phyloP scores from a whole-genome alignment of 2,888 invertebrate genomes.

The Ecliptopera silaceata region DNA sequence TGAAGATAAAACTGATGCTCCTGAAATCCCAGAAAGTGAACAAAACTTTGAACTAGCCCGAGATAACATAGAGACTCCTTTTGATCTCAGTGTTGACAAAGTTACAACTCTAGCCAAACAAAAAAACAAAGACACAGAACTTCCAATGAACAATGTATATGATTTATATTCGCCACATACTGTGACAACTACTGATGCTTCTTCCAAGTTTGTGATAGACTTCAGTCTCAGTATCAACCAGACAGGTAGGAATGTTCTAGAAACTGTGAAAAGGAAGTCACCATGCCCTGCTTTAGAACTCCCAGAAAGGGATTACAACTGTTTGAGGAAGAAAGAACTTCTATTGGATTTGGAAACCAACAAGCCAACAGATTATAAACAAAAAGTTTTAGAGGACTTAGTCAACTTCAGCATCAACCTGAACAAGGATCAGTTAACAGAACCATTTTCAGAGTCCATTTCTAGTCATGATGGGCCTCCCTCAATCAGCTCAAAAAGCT shows the following conservation, averaged over 20 bases:
- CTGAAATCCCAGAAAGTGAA: constrained; percentile 62
- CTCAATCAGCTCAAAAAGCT: constrained; percentile 67
- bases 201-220: constrained; percentile 61
- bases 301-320: constrained; percentile 67
- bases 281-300: constrained; percentile 48
- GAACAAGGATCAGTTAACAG: constrained; percentile 43
- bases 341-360: constrained; percentile 39
- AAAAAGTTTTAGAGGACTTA: constrained; percentile 29
- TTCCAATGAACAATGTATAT: constrained; percentile 22
- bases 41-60: constrained; percentile 46
- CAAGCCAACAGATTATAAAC: constrained; percentile 22
- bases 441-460: constrained; percentile 43
- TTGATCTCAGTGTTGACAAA: constrained; percentile 41
- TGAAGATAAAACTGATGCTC: constrained; percentile 60
- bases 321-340: constrained; percentile 42
- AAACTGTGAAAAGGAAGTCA: constrained; percentile 31
- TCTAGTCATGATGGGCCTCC: constrained; percentile 55
- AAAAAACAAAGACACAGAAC: constrained; percentile 12
- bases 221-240: constrained; percentile 61
- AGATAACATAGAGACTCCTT: constrained; percentile 38
- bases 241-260: constrained; percentile 41
- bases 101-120: constrained; percentile 9
- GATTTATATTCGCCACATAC: constrained; percentile 9
- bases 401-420: constrained; percentile 45
- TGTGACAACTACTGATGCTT: constrained; percentile 24